phyloP scores from a whole-genome alignment of 2,888 invertebrate species.

The Andrena flavipes region DNA sequence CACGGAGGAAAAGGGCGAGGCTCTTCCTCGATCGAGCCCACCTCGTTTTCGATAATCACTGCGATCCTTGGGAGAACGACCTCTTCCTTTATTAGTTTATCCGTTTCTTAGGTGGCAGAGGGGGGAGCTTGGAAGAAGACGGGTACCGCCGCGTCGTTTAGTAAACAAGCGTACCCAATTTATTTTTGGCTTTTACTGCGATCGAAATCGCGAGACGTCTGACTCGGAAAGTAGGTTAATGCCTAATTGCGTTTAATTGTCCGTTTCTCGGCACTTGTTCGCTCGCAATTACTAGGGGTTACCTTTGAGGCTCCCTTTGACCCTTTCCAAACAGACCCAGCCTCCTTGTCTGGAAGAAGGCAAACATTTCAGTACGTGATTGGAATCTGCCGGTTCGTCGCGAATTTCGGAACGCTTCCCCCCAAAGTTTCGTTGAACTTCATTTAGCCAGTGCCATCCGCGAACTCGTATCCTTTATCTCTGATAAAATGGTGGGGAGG shows the following conservation, averaged over 20 bases:
- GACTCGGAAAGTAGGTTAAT: slow-evolving; percentile 79
- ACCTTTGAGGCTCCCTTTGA: slow-evolving; percentile 51
- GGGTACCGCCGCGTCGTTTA: neutral
- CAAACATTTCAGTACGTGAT: neutral
- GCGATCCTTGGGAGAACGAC: slow-evolving; percentile 42
- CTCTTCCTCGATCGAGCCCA: slow-evolving; percentile 51
- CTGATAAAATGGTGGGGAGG: too few relatives aligned
- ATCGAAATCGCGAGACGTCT: slow-evolving; percentile 25
- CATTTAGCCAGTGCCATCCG: too few relatives aligned
- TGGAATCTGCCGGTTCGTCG: neutral
- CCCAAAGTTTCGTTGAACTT: neutral
- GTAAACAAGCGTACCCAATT: neutral
- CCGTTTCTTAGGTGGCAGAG: neutral
- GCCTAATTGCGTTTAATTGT: slow-evolving; percentile 82
- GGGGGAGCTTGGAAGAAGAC: too few relatives aligned
- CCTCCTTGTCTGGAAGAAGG: neutral
- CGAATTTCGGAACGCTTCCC: neutral
- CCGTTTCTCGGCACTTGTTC: slow-evolving; percentile 79
- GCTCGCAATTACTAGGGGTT: slow-evolving; percentile 75
- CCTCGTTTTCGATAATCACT: slow-evolving; percentile 66
- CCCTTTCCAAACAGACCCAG: slow-evolving; percentile 25
- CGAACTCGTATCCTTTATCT: too few relatives aligned
- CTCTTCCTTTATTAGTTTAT: slow-evolving; percentile 4
- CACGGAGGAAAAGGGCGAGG: slow-evolving; percentile 52
- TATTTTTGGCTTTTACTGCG: neutral